Percentiles rank a stretch among this genome's conserved stretches.
These are phyloP conservation scores for Mya arenaria DNA, from an alignment of 1,140 invertebrate genomes.

Conservation along the genomic window DNA sequence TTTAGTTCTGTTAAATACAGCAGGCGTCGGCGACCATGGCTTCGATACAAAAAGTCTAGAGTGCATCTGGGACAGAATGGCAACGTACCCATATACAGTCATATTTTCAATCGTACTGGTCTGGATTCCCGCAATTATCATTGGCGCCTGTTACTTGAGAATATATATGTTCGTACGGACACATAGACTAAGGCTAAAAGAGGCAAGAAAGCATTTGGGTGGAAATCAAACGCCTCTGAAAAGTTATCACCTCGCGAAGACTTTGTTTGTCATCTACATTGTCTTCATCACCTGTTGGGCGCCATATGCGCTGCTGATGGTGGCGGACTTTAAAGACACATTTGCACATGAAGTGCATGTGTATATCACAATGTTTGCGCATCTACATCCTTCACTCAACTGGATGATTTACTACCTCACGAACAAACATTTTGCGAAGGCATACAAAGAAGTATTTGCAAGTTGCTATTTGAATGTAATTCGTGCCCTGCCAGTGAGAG, in stretches of 20 bases:
- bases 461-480: no score
- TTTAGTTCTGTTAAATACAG: not conserved
- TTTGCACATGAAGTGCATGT: constrained; percentile 57
- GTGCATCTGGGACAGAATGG: constrained; percentile 75
- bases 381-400: constrained; percentile 69
- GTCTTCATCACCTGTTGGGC: constrained; percentile 68
- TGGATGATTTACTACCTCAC: constrained; percentile 68
- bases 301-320: constrained; percentile 65
- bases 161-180: not conserved
- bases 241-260: constrained; percentile 52
- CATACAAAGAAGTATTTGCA: no score
- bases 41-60: constrained; percentile 64
- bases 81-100: constrained; percentile 2
- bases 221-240: not conserved
- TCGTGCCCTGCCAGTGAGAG: no score
- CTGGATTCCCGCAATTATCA: not conserved
- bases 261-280: constrained; percentile 67
- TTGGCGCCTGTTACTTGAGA: not conserved
- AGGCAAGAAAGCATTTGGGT: not conserved
- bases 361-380: constrained; percentile 64
- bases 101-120: not conserved
- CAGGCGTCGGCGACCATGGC: not conserved
- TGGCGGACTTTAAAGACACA: constrained; percentile 55
- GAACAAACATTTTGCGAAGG: constrained; percentile 62
- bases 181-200: no score